Evolutionary conservation across 1,140 invertebrate genomes (phyloP).

Genomic region (Elysia chlorotica): DNA sequence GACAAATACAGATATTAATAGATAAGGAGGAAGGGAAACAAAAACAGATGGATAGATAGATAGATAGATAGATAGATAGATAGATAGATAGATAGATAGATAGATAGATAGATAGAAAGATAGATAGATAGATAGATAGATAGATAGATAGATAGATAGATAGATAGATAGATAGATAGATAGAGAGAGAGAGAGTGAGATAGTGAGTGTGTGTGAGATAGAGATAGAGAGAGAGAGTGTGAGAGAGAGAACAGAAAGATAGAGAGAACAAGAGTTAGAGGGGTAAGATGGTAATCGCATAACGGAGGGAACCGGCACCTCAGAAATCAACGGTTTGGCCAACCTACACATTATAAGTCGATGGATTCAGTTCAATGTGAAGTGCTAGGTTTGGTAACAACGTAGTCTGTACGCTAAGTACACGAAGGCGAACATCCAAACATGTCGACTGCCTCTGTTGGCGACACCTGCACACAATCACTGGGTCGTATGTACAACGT

Average conservation of each 20-base stretch:
- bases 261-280: not conserved
- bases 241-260: not conserved
- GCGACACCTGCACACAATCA: no score
- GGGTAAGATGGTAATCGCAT: not conserved
- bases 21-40: no score
- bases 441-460: no score
- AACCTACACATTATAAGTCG: no score
- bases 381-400: no score
- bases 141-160: not conserved
- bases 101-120: not conserved
- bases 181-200: conserved; percentile 2
- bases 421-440: no score
- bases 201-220: not conserved
- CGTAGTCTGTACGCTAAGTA: no score
- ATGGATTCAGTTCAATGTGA: no score
- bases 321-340: no score
- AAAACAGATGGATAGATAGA: not conserved
- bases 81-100: not conserved
- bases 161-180: not conserved
- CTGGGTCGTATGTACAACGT: no score
- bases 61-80: not conserved
- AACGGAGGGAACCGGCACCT: not conserved
- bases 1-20: no score
- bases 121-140: not conserved
- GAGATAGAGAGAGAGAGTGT: not conserved